A percentile compares a stretch with the other conserved stretches of the same genome.
phyloP scores from a whole-genome alignment of 2,113 vertebrate species.

The Phalacrocorax carbo region DNA sequence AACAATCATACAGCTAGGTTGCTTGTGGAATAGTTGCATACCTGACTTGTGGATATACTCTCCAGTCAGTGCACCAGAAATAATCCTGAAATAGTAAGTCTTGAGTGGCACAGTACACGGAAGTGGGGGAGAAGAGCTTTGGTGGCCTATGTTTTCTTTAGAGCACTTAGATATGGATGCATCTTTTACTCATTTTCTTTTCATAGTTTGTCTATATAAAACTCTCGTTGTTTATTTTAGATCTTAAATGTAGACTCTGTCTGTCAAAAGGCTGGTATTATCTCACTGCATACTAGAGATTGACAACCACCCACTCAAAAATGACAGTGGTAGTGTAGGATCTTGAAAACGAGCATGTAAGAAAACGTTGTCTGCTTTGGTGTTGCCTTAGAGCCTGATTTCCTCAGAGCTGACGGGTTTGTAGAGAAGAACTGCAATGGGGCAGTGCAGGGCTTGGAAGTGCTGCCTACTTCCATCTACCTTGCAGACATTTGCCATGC shows the following conservation, averaged over 20 bases:
- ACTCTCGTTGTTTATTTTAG: not conserved
- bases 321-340: not conserved
- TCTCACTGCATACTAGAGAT: slow-evolving; percentile 1
- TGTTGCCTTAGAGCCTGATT: not conserved
- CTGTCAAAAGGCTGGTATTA: slow-evolving; percentile 52
- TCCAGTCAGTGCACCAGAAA: not conserved
- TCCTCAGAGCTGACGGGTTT: not conserved
- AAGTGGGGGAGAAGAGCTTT: not conserved
- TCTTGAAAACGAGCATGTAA: not conserved
- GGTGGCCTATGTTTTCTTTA: not conserved
- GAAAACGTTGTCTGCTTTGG: not conserved
- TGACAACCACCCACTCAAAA: slow-evolving; percentile 52
- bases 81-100: slow-evolving; percentile 16
- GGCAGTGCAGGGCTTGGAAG: not conserved
- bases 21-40: not conserved
- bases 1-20: not conserved
- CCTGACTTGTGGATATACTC: not conserved
- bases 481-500: not conserved
- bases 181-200: slow-evolving; percentile 49
- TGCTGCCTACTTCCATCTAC: not conserved
- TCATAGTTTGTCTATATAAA: slow-evolving; percentile 48
- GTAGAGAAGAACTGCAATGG: not conserved
- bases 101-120: not conserved
- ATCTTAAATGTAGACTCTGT: slow-evolving; percentile 38
- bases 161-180: not conserved